Conservation (phyloP, 2,888 invertebrate species). For the Piscicola geometra region DNA sequence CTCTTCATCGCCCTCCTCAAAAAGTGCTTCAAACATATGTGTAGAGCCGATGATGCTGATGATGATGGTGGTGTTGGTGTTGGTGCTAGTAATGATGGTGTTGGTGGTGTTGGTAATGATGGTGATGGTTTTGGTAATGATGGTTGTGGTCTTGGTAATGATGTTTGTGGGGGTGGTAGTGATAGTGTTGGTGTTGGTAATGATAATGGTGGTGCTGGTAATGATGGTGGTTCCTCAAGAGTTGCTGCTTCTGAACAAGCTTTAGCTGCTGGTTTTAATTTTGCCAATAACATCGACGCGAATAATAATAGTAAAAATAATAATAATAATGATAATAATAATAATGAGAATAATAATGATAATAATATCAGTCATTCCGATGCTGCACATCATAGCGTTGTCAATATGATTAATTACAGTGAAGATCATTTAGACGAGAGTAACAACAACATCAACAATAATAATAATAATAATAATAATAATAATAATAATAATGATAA, state of each 20-base stretch:
- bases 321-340: too few relatives aligned
- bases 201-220: neutral
- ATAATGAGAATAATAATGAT: too few relatives aligned
- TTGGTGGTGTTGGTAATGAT: neutral
- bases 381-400: too few relatives aligned
- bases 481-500: too few relatives aligned
- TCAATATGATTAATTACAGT: too few relatives aligned
- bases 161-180: too few relatives aligned
- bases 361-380: too few relatives aligned
- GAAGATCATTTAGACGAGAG: too few relatives aligned
- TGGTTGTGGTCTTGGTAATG: neutral
- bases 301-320: too few relatives aligned
- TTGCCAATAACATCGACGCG: neutral
- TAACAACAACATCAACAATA: too few relatives aligned
- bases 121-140: slow-evolving; percentile 1
- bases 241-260: neutral
- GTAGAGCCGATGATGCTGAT: neutral
- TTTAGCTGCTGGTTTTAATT: neutral
- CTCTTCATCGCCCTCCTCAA: slow-evolving; percentile 60
- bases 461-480: too few relatives aligned
- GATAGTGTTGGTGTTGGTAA: neutral
- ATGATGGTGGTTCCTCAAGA: neutral
- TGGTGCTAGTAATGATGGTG: neutral
- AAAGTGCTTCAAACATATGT: neutral
- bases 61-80: neutral